Conservation (phyloP, 1,140 invertebrate genomes). For the Chymomyza costata region DNA sequence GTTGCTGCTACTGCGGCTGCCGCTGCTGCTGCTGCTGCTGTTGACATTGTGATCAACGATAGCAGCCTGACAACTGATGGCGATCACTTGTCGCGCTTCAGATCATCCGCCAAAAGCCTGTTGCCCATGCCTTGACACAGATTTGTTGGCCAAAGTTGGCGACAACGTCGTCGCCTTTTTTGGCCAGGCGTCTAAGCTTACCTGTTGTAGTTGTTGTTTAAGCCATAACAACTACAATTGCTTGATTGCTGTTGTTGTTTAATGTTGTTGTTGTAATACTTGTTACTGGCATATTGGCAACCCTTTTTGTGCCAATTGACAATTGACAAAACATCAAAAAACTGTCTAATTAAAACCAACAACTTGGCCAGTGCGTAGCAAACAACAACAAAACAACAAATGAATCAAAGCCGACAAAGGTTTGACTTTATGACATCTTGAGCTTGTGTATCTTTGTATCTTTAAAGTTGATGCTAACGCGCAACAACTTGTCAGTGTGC, state of each 20-base stretch:
- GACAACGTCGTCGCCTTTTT: conserved; percentile 69
- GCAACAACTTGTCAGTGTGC: too few relatives aligned
- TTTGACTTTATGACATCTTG: conserved; percentile 69
- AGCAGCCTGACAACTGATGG: conserved; percentile 70
- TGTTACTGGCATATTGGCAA: conserved; percentile 20
- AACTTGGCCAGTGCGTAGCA: conserved; percentile 64
- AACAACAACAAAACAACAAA: conserved; percentile 59
- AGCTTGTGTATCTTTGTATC: too few relatives aligned
- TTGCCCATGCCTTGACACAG: conserved; percentile 66
- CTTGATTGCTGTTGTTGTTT: too few relatives aligned
- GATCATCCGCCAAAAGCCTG: conserved; percentile 45
- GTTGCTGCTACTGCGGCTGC: conserved; percentile 10
- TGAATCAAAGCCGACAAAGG: conserved; percentile 67
- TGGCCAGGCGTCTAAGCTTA: conserved; percentile 65
- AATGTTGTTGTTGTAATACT: conserved; percentile 36
- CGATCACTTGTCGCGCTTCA: conserved; percentile 74
- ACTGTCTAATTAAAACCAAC: conserved; percentile 71
- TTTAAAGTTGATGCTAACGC: too few relatives aligned
- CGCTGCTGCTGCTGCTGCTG: conserved; percentile 42
- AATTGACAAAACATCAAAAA: conserved; percentile 70
- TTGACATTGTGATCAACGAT: conserved; percentile 74
- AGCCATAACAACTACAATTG: too few relatives aligned
- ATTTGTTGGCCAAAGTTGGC: conserved; percentile 73
- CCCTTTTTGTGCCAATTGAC: conserved; percentile 56
- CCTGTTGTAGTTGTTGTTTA: too few relatives aligned